Evolutionary conservation across 2,797 vertebrate genomes (phyloP), one percentile per base, ranked within the genome.

Genomic region (Spinus olivaceus): DNA sequence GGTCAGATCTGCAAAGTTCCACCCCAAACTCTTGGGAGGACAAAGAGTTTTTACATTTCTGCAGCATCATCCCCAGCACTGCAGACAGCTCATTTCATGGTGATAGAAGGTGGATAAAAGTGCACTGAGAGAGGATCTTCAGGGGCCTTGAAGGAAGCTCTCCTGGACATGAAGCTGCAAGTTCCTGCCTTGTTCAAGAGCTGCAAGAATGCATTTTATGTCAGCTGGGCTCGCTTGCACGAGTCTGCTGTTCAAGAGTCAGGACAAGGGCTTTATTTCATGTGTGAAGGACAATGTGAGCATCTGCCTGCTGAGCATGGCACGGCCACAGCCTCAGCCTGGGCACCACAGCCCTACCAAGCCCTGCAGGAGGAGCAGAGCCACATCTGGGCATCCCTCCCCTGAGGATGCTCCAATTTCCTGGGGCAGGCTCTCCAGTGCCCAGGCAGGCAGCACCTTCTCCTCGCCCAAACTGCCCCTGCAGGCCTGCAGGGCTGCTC

Each of bases 161-260:
- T 51, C 59, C 67, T n/a, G 19, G 51, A 32, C 0, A 1, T 12
- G 42, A 83, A 86, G 32, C 71, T 60, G 33, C 53, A 1, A 2
- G 23, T n/a, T 74, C 74, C 69, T n/a, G 46, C 12, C 57, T n/a
- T 9, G 61, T n/a, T 33, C 61, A 53, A 69, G 50, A 78, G 81
- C 32, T 78, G 49, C 50, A 79, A 59, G 66, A 44, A 78, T 1
- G 2, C 16, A 33, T 66, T 85, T 83, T 8, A 18, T 13, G 6
- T 13, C 14, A 0, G 8, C 39, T 47, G 51, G 51, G 11, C 35
- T 89, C 3, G 1, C 37, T 21, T 69, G 66, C 50, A 53, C 0
- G 0, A 2, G 3, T 0, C 21, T n/a, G 42, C 13, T 27, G 33
- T 12, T 25, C 41, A 33, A 10, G 47, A 9, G 63, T 9, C 32